Conservation (phyloP, 2,888 invertebrate species). For the Pelosia muscerda region DNA sequence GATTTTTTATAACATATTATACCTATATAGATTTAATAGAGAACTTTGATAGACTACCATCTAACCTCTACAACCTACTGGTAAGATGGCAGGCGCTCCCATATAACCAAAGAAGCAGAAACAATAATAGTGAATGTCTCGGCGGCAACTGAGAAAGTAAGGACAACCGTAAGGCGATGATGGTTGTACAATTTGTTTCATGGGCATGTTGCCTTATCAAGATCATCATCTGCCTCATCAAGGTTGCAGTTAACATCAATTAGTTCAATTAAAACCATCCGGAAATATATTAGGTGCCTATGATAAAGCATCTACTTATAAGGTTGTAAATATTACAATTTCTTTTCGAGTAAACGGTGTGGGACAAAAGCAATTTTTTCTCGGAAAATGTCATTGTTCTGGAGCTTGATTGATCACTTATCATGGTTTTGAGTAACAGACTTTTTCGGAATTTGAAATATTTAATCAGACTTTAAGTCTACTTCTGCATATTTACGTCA, state of each 20-base stretch:
- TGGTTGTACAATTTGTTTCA: too few species aligned
- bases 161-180: too few species aligned
- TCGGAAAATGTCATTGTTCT: background rate
- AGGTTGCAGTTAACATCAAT: too few species aligned
- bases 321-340: background rate
- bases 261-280: too few species aligned
- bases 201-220: too few species aligned
- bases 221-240: too few species aligned
- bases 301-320: too few species aligned
- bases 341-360: background rate
- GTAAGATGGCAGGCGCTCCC: background rate
- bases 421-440: background rate
- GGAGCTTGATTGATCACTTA: background rate
- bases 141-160: too few species aligned
- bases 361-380: background rate
- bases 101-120: background rate
- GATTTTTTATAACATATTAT: background rate
- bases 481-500: background rate
- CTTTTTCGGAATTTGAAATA: background rate
- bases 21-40: background rate
- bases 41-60: too few species aligned
- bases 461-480: background rate
- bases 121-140: background rate
- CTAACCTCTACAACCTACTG: too few species aligned
- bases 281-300: too few species aligned